Base-by-base conservation (phyloP, 2,797 vertebrate genomes). In the Acomys russatus region DNA sequence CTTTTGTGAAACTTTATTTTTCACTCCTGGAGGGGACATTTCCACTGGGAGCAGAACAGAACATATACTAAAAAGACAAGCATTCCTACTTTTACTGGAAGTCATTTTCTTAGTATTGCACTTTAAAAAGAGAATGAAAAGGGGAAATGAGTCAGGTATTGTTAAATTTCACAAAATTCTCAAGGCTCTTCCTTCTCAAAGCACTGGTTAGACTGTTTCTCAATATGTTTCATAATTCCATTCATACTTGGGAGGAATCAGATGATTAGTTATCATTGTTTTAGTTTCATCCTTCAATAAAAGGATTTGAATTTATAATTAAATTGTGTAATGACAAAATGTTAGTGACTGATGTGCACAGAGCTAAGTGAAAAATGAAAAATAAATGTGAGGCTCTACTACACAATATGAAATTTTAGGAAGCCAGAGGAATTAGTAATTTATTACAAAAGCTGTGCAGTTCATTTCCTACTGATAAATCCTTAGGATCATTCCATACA, bases 381-480 rank as follows among this genome's bases (percentile, higher is more conserved):
- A 94, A 74, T 44, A 70, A 87, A 56, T 56, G 6, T 86, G 63
- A 86, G 64, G 33, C 23, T 4, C 22, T 59, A 12, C 9, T 73
- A 88, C 15, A 80, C 64, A 95, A 61, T n/a, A 64, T 4, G n/a
- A 51, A 35, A 88, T 79, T 92, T 84, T 49, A 71, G 85, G 70
- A 90, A 35, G 3, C 22, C 25, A 80, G 23, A 85, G 25, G 76
- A 15, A 18, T 91, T 89, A 38, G 9, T 49, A 77, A 44, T 33
- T 2, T 2, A 86, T 61, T 68, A 25, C 12, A 30, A 23, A 95
- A 91, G 59, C 49, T n/a, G 4, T n/a, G 92, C 20, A 76, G n/a
- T 88, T 96, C 54, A 70, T 59, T 92, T 82, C 68, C 9, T 63
- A 38, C 9, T 64, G 25, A 68, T 4, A 9, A n/a, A 80, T 88